Evolutionary conservation across 2,113 vertebrate genomes (phyloP), one percentile per base, ranked within the genome.

Genomic region (Psittacara wagleri): DNA sequence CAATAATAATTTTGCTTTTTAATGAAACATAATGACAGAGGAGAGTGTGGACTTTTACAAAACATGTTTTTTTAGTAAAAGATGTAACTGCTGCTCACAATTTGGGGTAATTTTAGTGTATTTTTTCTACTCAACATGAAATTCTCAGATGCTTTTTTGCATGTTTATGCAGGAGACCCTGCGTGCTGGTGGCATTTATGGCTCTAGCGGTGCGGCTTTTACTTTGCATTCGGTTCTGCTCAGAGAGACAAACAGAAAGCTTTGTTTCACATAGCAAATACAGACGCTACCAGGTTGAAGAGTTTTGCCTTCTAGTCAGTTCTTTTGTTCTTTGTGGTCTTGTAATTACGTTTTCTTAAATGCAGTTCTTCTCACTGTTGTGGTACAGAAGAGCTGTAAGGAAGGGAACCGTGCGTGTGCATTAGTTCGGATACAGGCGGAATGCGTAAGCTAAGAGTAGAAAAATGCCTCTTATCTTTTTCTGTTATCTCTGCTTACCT

Each of bases 271-370:
- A 1, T 7, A 15, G 10, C 0, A 2, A 70, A 4, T 49, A 7
- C 39, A 78, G 73, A 39, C 55, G 13, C 33, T 35, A n/a, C 44
- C 2, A 3, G 25, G 1, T 13, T 52, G 24, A 11, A 46, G 73
- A 90, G 67, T 63, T 94, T 62, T 92, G 81, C 92, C 91, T 95
- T 64, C 73, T 72, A 94, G 84, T 92, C 87, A 72, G 41, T 51
- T 72, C 59, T 86, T 95, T 80, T 79, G 75, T 76, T 90, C 85
- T 86, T 64, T 96, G 92, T 96, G 95, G 92, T 96, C 86, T 92
- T 43, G 74, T 79, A 92, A 95, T 92, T 88, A 27, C 62, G 4
- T 79, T 93, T 92, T 81, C 62, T 79, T 39, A 31, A 57, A 17
- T 25, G 77, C 67, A 57, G 19, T 22, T 92, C 66, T 73, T 48